phyloP scores from a whole-genome alignment of 2,888 invertebrate species.

The Pandemis heparana region DNA sequence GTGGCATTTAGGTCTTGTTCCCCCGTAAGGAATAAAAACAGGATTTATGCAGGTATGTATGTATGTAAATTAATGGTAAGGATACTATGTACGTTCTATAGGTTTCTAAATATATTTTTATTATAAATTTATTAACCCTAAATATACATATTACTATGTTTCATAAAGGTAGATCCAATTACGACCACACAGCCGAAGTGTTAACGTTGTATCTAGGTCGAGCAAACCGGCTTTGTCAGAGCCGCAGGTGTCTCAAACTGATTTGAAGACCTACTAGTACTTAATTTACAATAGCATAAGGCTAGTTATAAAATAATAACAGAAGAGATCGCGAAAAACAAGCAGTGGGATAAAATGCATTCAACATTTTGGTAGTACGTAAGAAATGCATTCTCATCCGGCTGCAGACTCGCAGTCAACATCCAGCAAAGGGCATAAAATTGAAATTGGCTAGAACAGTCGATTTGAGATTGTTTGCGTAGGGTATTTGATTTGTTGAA shows the following conservation, averaged over 20 bases:
- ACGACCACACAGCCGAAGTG: conserved; percentile 1
- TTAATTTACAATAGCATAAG: neutral
- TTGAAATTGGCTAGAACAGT: conserved; percentile 76
- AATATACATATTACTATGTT: neutral
- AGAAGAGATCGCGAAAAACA: neutral
- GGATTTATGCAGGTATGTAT: too few species aligned
- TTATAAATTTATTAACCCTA: neutral
- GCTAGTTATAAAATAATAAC: neutral
- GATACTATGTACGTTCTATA: too few species aligned
- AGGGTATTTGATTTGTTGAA: conserved; percentile 78
- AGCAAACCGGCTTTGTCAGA: conserved; percentile 9
- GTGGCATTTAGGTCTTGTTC: too few species aligned
- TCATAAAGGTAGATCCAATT: conserved; percentile 4
- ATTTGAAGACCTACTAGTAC: conserved; percentile 9
- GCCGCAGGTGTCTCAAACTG: conserved; percentile 6
- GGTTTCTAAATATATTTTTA: too few species aligned
- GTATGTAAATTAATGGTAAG: too few species aligned
- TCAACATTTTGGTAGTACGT: conserved; percentile 33
- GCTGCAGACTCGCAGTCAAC: conserved; percentile 45
- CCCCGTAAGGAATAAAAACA: too few species aligned
- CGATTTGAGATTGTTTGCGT: conserved; percentile 74
- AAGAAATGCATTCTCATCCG: conserved; percentile 54
- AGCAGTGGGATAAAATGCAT: neutral
- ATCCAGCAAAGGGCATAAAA: conserved; percentile 66
- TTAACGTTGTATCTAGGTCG: conserved; percentile 4